Percentiles rank a stretch among this genome's conserved stretches.
Evolutionary conservation across 2,113 vertebrate species (phyloP).

Genomic region (Sinocyclocheilus maitianheensis): DNA sequence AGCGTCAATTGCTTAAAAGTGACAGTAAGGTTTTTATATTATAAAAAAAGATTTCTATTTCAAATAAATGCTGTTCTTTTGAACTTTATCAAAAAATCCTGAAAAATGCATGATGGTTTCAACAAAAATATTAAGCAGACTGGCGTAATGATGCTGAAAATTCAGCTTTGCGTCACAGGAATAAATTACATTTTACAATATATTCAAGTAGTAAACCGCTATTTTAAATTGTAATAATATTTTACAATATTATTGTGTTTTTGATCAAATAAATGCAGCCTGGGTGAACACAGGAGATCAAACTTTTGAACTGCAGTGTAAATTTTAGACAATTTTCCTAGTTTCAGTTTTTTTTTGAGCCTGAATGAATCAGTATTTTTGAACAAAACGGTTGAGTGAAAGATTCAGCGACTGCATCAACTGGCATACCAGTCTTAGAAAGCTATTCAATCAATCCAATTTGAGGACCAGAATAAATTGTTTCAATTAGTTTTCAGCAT

Average conservation of each 20-base stretch:
- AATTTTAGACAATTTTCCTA: background rate
- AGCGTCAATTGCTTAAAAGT: too few species aligned
- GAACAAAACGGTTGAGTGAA: background rate
- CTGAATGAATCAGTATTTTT: background rate
- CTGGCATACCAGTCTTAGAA: background rate
- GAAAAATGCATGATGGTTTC: background rate
- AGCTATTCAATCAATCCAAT: background rate
- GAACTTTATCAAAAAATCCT: background rate
- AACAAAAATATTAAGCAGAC: background rate
- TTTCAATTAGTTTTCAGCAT: background rate
- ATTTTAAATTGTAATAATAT: background rate
- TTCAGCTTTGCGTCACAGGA: background rate
- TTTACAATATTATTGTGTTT: background rate
- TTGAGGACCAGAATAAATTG: background rate
- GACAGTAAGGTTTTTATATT: too few species aligned
- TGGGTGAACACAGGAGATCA: background rate
- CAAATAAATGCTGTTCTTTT: background rate
- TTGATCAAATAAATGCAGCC: background rate
- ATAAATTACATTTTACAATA: background rate
- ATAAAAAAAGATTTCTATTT: background rate
- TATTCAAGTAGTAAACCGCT: background rate
- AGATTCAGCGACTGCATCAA: background rate
- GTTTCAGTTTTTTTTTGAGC: background rate
- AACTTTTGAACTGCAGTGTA: background rate
- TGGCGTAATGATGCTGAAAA: background rate